Conservation (phyloP, 2,888 invertebrate genomes). For the Iselma pallidipennis region DNA sequence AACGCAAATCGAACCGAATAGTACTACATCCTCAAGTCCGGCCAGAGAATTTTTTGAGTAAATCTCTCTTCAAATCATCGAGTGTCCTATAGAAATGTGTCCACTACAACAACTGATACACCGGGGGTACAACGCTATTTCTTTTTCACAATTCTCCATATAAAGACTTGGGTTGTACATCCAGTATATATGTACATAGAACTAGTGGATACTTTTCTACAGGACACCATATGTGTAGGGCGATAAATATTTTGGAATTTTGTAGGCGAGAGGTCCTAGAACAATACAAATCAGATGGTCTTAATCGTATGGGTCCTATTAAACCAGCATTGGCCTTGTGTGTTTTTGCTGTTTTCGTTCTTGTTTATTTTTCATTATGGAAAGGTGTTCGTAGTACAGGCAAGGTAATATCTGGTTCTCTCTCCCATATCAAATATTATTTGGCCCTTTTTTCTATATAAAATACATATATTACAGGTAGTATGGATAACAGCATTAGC, state of each 20-base stretch:
- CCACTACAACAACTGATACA: too few species aligned
- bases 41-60: slow-evolving; percentile 90
- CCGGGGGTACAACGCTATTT: too few species aligned
- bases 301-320: slow-evolving; percentile 86
- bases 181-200: too few species aligned
- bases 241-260: slow-evolving; percentile 13
- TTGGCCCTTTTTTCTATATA: background rate
- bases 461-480: slow-evolving; percentile 61
- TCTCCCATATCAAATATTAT: background rate
- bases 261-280: slow-evolving; percentile 84
- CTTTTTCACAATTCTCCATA: too few species aligned
- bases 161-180: too few species aligned
- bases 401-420: slow-evolving; percentile 65
- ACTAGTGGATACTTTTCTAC: too few species aligned
- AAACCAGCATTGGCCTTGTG: slow-evolving; percentile 89
- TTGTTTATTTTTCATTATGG: slow-evolving; percentile 96
- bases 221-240: too few species aligned
- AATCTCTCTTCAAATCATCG: slow-evolving; percentile 54
- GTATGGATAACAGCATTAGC: slow-evolving; percentile 96
- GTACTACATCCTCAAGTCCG: slow-evolving; percentile 71
- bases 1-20: slow-evolving; percentile 53
- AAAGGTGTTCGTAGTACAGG: slow-evolving; percentile 92
- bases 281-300: slow-evolving; percentile 77
- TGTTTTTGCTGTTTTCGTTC: slow-evolving; percentile 86
- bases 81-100: too few species aligned